Conservation (phyloP, 2,113 vertebrate species). For the Callaeas wilsoni region DNA sequence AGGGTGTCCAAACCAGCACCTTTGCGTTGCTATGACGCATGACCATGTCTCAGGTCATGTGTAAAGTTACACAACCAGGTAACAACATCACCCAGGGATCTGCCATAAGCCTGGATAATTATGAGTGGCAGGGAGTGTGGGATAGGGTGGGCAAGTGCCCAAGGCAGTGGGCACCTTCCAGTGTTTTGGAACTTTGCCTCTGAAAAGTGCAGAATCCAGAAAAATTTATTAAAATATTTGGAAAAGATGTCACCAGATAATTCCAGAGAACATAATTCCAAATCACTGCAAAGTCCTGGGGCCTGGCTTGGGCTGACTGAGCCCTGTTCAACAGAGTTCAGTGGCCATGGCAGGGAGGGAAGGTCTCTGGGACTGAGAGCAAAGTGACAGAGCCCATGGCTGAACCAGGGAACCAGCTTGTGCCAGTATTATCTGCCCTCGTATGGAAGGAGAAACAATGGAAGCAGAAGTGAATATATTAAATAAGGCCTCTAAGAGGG, state of each 20-base stretch:
- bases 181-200: not conserved
- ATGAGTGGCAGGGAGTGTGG: not conserved
- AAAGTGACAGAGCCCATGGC: not conserved
- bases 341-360: not conserved
- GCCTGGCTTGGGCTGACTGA: not conserved
- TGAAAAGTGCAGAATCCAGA: not conserved
- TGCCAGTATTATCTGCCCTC: not conserved
- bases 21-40: not conserved
- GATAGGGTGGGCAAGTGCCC: not conserved
- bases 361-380: not conserved
- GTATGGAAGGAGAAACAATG: not conserved
- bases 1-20: not conserved
- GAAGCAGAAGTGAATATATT: not conserved
- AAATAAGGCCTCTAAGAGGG: not conserved
- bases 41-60: not conserved
- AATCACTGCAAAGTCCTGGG: not conserved
- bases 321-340: not conserved
- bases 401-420: not conserved
- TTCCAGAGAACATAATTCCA: not conserved
- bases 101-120: not conserved
- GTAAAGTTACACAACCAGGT: not conserved
- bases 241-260: not conserved
- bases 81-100: not conserved
- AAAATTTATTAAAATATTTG: not conserved
- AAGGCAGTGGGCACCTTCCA: not conserved